Percentiles rank a stretch among this genome's conserved stretches.
phyloP scores from a whole-genome alignment of 2,888 invertebrate genomes.

The Anoplius nigerrimus region DNA sequence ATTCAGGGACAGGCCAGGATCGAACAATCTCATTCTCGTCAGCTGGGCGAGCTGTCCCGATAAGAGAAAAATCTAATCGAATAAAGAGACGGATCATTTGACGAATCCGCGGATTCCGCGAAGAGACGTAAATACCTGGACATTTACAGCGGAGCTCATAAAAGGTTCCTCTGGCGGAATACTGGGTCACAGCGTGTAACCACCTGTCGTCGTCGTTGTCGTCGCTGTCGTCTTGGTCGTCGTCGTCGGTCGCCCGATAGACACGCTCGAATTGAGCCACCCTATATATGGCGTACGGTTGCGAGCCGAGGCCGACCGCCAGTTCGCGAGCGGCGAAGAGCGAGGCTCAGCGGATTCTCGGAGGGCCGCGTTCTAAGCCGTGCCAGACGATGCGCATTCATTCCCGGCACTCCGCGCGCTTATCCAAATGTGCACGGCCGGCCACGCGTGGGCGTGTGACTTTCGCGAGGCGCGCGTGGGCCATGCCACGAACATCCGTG shows the following conservation, averaged over 20 bases:
- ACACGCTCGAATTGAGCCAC: constrained; percentile 28
- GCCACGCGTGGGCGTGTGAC: not conserved
- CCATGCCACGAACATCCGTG: too few relatives aligned
- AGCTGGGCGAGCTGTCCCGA: too few relatives aligned
- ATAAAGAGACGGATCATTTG: too few relatives aligned
- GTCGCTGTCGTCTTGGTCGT: too few relatives aligned
- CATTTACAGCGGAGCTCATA: not conserved
- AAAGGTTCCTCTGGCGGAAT: constrained; percentile 5
- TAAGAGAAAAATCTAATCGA: too few relatives aligned
- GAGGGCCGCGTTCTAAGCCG: not conserved
- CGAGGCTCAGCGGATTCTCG: constrained; percentile 17
- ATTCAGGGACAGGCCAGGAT: too few relatives aligned
- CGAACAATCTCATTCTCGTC: too few relatives aligned
- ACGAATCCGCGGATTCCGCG: not conserved
- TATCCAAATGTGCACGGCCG: not conserved
- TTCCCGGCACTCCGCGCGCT: not conserved
- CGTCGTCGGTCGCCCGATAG: constrained; percentile 3
- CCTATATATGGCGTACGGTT: constrained; percentile 36
- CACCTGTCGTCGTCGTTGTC: not conserved
- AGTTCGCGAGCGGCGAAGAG: not conserved
- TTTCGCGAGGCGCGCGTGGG: too few relatives aligned
- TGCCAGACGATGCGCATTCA: constrained; percentile 2
- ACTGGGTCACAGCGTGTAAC: constrained; percentile 15
- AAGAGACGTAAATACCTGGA: not conserved
- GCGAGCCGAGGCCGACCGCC: constrained; percentile 14